These are phyloP conservation scores for Schizopygopsis malacanthus DNA, from an alignment of 2,797 vertebrate genomes.

Conservation along the genomic window DNA sequence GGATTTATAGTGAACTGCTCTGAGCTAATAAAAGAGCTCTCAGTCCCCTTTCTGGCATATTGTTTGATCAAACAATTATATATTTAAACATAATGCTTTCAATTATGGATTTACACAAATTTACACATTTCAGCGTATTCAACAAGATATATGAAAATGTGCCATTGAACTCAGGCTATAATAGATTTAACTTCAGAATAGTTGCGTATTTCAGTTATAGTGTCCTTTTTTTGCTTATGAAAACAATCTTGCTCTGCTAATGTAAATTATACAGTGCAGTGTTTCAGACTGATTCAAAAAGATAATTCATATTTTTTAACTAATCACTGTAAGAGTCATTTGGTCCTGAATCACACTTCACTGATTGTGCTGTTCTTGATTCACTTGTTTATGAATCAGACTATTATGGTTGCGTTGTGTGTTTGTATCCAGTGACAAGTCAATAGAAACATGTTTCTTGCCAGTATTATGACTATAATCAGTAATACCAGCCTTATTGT, in stretches of 20 bases:
- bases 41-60: conserved; percentile 71
- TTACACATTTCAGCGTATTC: background rate
- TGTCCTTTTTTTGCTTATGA: background rate
- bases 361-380: background rate
- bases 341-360: background rate
- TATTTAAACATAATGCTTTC: background rate
- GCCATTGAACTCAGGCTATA: background rate
- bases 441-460: background rate
- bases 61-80: conserved; percentile 48
- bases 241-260: background rate
- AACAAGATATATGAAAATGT: background rate
- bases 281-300: background rate
- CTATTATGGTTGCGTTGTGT: background rate
- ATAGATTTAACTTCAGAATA: background rate
- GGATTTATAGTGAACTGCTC: conserved; percentile 76
- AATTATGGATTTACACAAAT: background rate
- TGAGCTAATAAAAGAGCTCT: conserved; percentile 71
- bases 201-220: background rate
- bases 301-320: background rate
- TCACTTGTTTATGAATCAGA: background rate
- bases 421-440: background rate
- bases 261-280: conserved; percentile 5
- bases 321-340: background rate
- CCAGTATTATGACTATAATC: background rate
- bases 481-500: background rate